Percentiles rank a stretch among this genome's conserved stretches.
Evolutionary conservation across 1,140 invertebrate species (phyloP).

Genomic region (Limonius californicus): DNA sequence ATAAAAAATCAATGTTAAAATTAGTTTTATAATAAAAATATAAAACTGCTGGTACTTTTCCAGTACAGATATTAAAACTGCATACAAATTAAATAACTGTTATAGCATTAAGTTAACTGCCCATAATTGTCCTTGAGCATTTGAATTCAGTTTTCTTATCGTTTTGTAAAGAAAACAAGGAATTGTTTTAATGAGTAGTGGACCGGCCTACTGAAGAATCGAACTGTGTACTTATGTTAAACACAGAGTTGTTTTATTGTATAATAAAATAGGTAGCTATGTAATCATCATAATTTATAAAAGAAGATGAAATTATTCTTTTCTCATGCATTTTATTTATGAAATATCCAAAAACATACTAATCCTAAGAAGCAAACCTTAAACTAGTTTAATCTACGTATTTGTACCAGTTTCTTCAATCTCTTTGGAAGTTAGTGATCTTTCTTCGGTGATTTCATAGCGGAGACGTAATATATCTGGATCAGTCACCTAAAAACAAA

Average conservation of each 20-base stretch:
- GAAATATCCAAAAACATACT: too few species aligned
- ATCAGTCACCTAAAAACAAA: constrained; percentile 1
- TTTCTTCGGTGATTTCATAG: constrained; percentile 9
- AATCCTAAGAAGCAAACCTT: too few species aligned
- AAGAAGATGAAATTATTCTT: constrained; percentile 16
- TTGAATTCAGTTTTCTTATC: constrained; percentile 18
- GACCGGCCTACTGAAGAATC: constrained; percentile 26
- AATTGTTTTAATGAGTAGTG: constrained; percentile 24
- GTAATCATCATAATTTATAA: constrained; percentile 18
- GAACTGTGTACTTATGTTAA: constrained; percentile 27
- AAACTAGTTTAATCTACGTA: too few species aligned
- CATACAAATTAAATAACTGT: too few species aligned
- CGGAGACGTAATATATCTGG: neutral
- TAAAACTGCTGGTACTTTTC: too few species aligned
- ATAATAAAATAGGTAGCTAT: constrained; percentile 12
- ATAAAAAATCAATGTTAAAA: too few species aligned
- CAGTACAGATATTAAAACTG: too few species aligned
- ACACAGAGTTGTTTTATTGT: constrained; percentile 21
- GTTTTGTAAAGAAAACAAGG: neutral
- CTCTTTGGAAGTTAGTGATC: constrained; percentile 5
- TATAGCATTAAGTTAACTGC: too few species aligned
- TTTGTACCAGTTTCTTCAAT: neutral
- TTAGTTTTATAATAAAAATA: too few species aligned
- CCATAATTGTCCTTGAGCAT: constrained; percentile 7
- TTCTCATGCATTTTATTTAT: neutral